A percentile compares a stretch with the other conserved stretches of the same genome.
phyloP scores from a whole-genome alignment of 2,888 invertebrate species.

The Stenodema calcarata region DNA sequence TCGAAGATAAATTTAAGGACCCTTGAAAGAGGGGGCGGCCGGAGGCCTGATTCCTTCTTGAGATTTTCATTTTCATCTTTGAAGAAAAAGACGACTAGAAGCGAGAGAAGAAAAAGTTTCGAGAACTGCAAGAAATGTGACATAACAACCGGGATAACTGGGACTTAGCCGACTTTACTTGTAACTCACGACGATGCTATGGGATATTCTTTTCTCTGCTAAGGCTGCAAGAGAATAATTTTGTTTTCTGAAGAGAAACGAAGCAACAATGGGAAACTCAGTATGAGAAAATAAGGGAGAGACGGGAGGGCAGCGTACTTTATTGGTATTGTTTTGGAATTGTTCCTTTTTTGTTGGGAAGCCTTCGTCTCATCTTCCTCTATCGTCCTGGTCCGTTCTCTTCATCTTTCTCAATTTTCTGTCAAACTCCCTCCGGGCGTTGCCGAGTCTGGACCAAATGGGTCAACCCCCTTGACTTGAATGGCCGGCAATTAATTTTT shows the following conservation, averaged over 20 bases:
- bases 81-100: neutral
- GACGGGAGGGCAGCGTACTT: neutral
- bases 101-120: neutral
- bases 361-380: neutral
- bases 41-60: neutral
- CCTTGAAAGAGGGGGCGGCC: neutral
- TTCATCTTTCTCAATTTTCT: constrained; percentile 1
- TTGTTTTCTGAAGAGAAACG: constrained; percentile 11
- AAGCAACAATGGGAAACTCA: constrained; percentile 13
- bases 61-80: neutral
- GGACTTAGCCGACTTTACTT: constrained; percentile 16
- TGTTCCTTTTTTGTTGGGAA: constrained; percentile 2
- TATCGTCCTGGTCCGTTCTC: neutral
- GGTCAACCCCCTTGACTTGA: neutral
- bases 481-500: constrained; percentile 1
- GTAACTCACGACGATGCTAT: constrained; percentile 1
- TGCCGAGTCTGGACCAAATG: neutral
- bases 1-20: constrained; percentile 27
- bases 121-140: constrained; percentile 28
- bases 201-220: neutral
- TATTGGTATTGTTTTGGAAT: constrained; percentile 43
- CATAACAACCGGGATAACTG: constrained; percentile 26
- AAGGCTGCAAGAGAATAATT: constrained; percentile 16
- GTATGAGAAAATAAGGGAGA: neutral
- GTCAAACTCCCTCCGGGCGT: neutral